Percentiles rank a stretch among this genome's conserved stretches.
Evolutionary conservation across 2,888 invertebrate species (phyloP).

Genomic region (Metopia argyrocephala): DNA sequence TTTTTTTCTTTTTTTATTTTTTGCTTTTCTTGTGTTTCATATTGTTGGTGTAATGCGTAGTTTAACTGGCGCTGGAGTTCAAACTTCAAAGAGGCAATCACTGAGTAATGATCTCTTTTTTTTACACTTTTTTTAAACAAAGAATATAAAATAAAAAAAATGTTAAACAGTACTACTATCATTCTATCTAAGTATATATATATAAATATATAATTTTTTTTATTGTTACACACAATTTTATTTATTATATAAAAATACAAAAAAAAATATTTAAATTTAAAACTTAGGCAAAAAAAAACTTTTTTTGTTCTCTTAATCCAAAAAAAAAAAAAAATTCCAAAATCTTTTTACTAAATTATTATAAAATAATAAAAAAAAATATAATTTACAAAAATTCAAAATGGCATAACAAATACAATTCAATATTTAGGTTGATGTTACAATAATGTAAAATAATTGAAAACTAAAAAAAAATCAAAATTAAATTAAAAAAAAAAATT

Average conservation of each 20-base stretch:
- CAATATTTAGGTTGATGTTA: conserved; percentile 67
- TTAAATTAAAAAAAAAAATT: conserved; percentile 61
- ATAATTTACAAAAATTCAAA: conserved; percentile 40
- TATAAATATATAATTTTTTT: too few relatives aligned
- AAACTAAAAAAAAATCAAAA: conserved; percentile 35
- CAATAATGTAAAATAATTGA: conserved; percentile 67
- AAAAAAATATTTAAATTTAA: conserved; percentile 70
- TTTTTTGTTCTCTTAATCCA: conserved; percentile 56
- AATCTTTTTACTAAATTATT: conserved; percentile 23
- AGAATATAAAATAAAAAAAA: conserved; percentile 44
- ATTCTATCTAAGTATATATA: too few relatives aligned
- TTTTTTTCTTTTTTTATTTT: conserved; percentile 71
- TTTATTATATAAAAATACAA: conserved; percentile 67
- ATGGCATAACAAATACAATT: conserved; percentile 36
- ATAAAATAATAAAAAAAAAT: conserved; percentile 66
- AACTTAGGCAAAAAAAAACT: conserved; percentile 61
- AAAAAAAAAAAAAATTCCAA: conserved; percentile 65
- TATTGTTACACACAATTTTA: conserved; percentile 74
- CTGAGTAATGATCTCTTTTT: conserved; percentile 79
- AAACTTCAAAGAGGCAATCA: conserved; percentile 97
- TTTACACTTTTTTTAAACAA: conserved; percentile 51
- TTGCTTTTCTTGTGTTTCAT: conserved; percentile 67
- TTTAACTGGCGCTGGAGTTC: conserved; percentile 91
- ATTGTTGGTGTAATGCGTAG: conserved; percentile 65
- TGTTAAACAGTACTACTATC: conserved; percentile 60